Conservation (phyloP, 2,113 vertebrate genomes). For the Phocoena sinus region DNA sequence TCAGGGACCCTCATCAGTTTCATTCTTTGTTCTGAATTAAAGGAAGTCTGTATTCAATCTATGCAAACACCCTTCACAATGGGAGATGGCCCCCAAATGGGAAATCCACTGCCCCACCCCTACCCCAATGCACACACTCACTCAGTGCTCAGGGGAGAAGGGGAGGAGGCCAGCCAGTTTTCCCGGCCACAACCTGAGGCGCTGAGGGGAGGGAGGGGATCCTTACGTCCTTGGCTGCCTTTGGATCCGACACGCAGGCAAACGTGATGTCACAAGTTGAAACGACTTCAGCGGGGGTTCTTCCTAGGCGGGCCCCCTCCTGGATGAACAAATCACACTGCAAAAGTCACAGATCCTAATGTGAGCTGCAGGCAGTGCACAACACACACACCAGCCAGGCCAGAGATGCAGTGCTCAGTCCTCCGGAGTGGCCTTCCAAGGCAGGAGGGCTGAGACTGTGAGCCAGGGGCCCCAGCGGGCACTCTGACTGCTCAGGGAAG, state of each 20-base stretch:
- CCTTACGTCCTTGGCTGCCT: constrained; percentile 98
- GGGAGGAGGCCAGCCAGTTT: constrained; percentile 40
- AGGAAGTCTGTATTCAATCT: neutral
- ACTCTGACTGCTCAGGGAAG: neutral
- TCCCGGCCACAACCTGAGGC: neutral
- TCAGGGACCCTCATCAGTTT: neutral
- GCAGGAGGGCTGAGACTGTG: neutral
- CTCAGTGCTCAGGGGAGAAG: constrained; percentile 40
- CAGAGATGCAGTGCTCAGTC: neutral
- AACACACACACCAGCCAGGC: constrained; percentile 49
- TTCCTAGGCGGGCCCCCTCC: constrained; percentile 95
- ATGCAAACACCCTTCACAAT: neutral
- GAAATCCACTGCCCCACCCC: neutral
- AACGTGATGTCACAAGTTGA: constrained; percentile 99
- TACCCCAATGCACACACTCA: constrained; percentile 36
- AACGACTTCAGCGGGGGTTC: constrained; percentile 97
- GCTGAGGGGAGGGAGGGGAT: constrained; percentile 55
- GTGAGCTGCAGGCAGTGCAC: constrained; percentile 65
- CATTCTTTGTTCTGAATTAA: neutral
- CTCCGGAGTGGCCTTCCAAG: neutral
- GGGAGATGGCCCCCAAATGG: neutral
- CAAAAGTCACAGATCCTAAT: constrained; percentile 80
- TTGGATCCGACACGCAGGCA: constrained; percentile 97
- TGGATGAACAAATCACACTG: constrained; percentile 99
- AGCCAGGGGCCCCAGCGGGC: neutral